Base-by-base conservation (phyloP, 2,888 invertebrate species). In the Stenodera caucasica region DNA sequence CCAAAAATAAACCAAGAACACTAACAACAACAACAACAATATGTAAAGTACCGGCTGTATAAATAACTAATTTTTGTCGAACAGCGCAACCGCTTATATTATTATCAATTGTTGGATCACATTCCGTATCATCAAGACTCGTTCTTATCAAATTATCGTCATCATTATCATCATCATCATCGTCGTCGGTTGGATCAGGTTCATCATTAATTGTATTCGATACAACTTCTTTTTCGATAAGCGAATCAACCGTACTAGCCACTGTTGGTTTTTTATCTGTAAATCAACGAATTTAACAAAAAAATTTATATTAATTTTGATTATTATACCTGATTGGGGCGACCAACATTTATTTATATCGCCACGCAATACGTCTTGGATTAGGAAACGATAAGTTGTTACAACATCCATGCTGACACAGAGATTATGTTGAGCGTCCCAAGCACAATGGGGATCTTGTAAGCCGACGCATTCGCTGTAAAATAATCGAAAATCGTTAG, bases 391-490 rank as follows among this genome's bases (percentile, higher is more conserved):
- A 67, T 73, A 76, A 3, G 76, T 74, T 5, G 77, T 75, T 8
- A 73, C 81, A 8, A 81, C 80, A 65, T 83, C 82, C 45, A 85
- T 81, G 52, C 83, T 83, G 21, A 85, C 83, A 72, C 87, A 87
- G n/a, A 77, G 75, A 58, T 81, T 78, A 67, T 81, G 81, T 51
- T 82, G 81, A 6, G 88, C 86, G 78, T 95, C 92, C 98, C 98
- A 99, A 18, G 96, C 96, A 81, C 98, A 99, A 79, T 98, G 96
- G 0, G 98, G 98, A 83, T 99, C 98, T 83, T 96, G 95, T 61
- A 97, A 83, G 32, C 88, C 88, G 3, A 98, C 89, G 80, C 98
- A 99, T 70, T 90, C 89, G 66, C 90, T 88, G 82, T 82, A 91
- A 81, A 80, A 45, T 60, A 55, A 18, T 55, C 5, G 2, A 26